Conservation (phyloP, 2,113 vertebrate species). For the Pseudorhombus dupliciocellatus region DNA sequence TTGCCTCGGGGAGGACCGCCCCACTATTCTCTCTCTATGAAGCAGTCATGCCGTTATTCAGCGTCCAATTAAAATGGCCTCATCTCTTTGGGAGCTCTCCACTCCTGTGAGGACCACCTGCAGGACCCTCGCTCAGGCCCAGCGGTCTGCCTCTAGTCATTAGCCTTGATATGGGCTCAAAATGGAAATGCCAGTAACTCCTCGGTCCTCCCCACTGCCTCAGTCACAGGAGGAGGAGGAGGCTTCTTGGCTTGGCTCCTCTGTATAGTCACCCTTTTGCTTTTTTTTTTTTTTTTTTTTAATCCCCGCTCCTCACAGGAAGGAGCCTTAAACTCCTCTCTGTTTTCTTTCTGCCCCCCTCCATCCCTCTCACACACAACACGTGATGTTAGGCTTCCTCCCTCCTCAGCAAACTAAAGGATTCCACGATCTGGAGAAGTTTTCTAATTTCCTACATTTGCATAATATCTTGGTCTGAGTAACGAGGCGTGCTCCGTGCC, state of each 20-base stretch:
- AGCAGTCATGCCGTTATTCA: conserved; percentile 67
- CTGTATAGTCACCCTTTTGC: conserved; percentile 33
- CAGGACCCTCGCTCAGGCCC: conserved; percentile 41
- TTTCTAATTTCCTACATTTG: no score
- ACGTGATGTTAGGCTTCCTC: no score
- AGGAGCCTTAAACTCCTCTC: conserved; percentile 17
- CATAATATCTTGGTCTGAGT: no score
- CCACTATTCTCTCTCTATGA: conserved; percentile 53
- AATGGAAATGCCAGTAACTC: conserved; percentile 63
- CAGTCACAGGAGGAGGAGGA: conserved; percentile 23
- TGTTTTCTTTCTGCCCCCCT: conserved; percentile 5
- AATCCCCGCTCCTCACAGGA: conserved; percentile 44
- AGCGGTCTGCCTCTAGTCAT: conserved; percentile 60
- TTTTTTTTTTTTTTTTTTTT: conserved; percentile 51
- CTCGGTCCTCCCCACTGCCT: conserved; percentile 15
- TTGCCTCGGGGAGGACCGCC: conserved; percentile 45
- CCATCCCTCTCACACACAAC: no score
- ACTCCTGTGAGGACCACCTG: conserved; percentile 54
- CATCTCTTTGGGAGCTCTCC: conserved; percentile 53
- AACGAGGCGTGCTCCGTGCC: no score
- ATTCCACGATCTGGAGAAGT: no score
- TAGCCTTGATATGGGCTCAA: conserved; percentile 55
- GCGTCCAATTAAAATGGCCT: conserved; percentile 75
- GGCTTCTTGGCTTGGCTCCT: conserved; percentile 45
- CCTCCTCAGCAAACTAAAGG: no score